Evolutionary conservation across 2,888 invertebrate genomes (phyloP).

Genomic region (Drosophila quinaria): DNA sequence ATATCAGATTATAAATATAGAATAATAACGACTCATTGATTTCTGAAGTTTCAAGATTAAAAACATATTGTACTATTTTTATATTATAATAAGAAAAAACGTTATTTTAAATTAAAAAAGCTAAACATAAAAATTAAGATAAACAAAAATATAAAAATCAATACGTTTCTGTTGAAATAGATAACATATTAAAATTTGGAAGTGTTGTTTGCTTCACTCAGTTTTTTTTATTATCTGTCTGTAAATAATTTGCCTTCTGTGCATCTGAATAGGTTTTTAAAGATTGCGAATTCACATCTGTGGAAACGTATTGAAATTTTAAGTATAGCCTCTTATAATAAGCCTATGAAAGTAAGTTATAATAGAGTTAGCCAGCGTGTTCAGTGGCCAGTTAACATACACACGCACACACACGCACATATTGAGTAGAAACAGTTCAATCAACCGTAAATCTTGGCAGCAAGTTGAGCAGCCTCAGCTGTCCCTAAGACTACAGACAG

Average conservation of each 20-base stretch:
- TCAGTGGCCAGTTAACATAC: conserved; percentile 1
- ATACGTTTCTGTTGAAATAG: too few relatives aligned
- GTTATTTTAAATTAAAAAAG: too few relatives aligned
- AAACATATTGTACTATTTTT: too few relatives aligned
- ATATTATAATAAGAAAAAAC: too few relatives aligned
- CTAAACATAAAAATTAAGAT: too few relatives aligned
- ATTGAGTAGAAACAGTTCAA: conserved; percentile 45
- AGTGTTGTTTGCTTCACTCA: background rate
- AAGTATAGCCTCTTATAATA: conserved; percentile 10
- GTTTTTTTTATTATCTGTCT: background rate
- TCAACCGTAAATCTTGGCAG: conserved; percentile 60
- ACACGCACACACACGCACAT: background rate
- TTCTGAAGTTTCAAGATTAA: too few relatives aligned
- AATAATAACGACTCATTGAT: too few relatives aligned
- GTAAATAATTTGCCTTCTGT: background rate
- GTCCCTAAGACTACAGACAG: conserved; percentile 16
- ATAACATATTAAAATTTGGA: too few relatives aligned
- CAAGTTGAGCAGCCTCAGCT: conserved; percentile 54
- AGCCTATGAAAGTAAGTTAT: conserved; percentile 14
- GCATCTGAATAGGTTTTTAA: background rate
- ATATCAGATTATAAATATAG: too few relatives aligned
- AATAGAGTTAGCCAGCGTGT: conserved; percentile 16
- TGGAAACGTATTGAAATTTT: conserved; percentile 4
- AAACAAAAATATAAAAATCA: too few relatives aligned
- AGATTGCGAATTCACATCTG: background rate